Evolutionary conservation across 2,113 vertebrate species (phyloP).

Genomic region (Rhea pennata): DNA sequence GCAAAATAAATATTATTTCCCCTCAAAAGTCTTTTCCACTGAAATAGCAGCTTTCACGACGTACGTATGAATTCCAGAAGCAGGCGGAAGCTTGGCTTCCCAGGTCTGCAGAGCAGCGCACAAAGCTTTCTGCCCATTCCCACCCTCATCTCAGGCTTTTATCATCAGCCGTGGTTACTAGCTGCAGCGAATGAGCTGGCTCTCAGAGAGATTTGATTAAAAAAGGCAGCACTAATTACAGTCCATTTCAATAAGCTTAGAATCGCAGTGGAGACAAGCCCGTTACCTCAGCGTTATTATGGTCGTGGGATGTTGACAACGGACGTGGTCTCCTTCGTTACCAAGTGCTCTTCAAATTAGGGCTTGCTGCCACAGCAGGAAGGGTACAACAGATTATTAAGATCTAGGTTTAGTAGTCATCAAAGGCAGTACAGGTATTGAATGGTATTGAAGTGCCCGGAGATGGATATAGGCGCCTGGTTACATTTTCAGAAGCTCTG

Average conservation of each 20-base stretch:
- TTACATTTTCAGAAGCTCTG: not conserved
- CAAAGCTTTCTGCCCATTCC: constrained; percentile 26
- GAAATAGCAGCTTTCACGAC: not conserved
- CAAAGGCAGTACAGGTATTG: not conserved
- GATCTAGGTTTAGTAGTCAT: not conserved
- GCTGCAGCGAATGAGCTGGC: constrained; percentile 1
- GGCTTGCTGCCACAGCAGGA: not conserved
- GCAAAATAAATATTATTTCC: constrained; percentile 53
- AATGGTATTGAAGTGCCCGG: not conserved
- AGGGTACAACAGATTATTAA: not conserved
- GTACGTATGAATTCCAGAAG: constrained; percentile 17
- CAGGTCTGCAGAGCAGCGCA: constrained; percentile 45
- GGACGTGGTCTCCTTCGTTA: not conserved
- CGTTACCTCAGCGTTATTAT: not conserved
- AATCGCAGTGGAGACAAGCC: not conserved
- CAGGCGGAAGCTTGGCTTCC: constrained; percentile 66
- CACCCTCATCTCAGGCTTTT: constrained; percentile 31
- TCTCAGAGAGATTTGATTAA: not conserved
- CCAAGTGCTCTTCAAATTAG: not conserved
- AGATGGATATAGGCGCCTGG: not conserved
- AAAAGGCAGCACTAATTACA: constrained; percentile 30
- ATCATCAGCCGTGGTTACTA: constrained; percentile 33
- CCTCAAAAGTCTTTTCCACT: constrained; percentile 32
- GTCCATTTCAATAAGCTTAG: not conserved
- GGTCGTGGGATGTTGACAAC: not conserved